phyloP scores from a whole-genome alignment of 2,888 invertebrate species.

The Caenorhabditis sp. region DNA sequence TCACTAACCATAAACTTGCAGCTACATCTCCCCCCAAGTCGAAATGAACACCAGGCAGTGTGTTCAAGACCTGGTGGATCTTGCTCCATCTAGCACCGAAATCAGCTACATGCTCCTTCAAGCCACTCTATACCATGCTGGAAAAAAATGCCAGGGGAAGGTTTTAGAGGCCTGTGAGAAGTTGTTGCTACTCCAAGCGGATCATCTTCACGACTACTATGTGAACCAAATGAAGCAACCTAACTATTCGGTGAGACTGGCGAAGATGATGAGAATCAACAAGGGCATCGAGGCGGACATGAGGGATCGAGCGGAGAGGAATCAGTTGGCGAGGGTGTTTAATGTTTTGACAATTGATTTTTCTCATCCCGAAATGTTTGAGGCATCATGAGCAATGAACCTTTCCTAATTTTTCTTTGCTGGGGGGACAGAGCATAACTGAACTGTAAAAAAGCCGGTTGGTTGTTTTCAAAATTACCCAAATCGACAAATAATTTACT shows the following conservation, averaged over 20 bases:
- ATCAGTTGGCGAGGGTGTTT: conserved; percentile 10
- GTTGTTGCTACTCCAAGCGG: conserved; percentile 43
- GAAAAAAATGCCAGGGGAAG: conserved; percentile 41
- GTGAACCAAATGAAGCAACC: conserved; percentile 6
- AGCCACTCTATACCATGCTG: conserved; percentile 55
- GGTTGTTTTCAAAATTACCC: too few species aligned
- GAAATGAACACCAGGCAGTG: background rate
- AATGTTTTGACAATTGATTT: conserved; percentile 30
- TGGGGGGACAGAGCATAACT: too few species aligned
- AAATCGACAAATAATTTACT: too few species aligned
- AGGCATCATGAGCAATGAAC: background rate
- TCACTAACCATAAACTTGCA: background rate
- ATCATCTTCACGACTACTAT: conserved; percentile 60
- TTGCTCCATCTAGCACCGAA: conserved; percentile 53
- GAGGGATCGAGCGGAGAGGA: conserved; percentile 23
- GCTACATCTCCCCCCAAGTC: background rate
- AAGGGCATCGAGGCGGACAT: conserved; percentile 5
- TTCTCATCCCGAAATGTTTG: conserved; percentile 42
- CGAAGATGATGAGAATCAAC: conserved; percentile 28
- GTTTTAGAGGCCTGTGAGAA: conserved; percentile 41
- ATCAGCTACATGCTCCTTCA: conserved; percentile 64
- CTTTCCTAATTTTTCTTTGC: background rate
- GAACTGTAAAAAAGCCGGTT: too few species aligned
- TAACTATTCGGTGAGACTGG: conserved; percentile 2
- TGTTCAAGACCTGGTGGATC: conserved; percentile 21